These are phyloP conservation scores for Tuberolachnus salignus DNA, from an alignment of 2,888 invertebrate species.

Conservation along the genomic window DNA sequence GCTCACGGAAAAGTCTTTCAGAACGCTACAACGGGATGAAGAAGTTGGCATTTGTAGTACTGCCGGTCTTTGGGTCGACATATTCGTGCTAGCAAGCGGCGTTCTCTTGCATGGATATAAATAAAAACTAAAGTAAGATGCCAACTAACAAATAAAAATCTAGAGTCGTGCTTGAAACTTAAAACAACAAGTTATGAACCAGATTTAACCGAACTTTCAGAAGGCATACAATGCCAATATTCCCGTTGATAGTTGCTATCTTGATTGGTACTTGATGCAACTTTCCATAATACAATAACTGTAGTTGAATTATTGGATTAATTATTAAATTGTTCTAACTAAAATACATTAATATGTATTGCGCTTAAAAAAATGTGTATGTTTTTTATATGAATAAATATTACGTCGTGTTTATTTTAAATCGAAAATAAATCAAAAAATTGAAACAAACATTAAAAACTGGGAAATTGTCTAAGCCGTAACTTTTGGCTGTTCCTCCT, in stretches of 20 bases:
- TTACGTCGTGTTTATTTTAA: no score
- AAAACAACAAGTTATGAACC: slow-evolving; percentile 9
- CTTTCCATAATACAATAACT: background rate
- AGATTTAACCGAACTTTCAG: background rate
- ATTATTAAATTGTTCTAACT: no score
- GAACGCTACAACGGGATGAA: slow-evolving; percentile 60
- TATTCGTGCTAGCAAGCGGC: slow-evolving; percentile 58
- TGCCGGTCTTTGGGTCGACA: slow-evolving; percentile 59
- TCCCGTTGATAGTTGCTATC: no score
- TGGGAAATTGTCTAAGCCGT: no score
- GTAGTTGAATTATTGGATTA: background rate
- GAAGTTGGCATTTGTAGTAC: slow-evolving; percentile 60
- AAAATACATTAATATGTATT: no score
- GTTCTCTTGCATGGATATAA: background rate
- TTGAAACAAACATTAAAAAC: no score
- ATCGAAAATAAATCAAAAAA: no score
- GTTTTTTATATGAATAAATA: no score
- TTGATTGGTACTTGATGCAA: no score
- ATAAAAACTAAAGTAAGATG: slow-evolving; percentile 2
- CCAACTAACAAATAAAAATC: slow-evolving; percentile 15
- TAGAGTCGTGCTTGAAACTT: slow-evolving; percentile 16
- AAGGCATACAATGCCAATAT: background rate
- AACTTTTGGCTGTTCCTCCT: no score
- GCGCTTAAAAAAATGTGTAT: no score
- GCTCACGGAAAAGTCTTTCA: slow-evolving; percentile 60